Base-by-base conservation (phyloP, 1,140 invertebrate genomes). In the Pseudomyrmex dendroicus region DNA sequence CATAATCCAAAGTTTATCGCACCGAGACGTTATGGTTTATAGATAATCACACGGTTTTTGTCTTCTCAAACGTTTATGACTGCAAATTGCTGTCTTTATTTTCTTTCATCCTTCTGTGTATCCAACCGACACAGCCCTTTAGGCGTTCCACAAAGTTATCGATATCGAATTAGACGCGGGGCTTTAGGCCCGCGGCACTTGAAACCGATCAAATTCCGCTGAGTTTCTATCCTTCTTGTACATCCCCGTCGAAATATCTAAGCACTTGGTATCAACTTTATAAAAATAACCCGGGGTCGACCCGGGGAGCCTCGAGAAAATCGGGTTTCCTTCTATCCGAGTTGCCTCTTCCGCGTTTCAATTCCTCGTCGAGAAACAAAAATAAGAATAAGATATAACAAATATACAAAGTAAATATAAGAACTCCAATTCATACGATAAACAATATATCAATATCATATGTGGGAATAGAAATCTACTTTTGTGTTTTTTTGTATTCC, bases 261-360 rank as follows among this genome's bases (percentile, higher is more conserved):
- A 35, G 66, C 56, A n/a, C 46, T 20, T 50, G 35, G 35, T 80
- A 80, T 80, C 56, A 64, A 80, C 44, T 72, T 72, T 80, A 66
- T 22, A 54, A 80, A 80, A 80, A 80, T 80, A 80, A 70, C 76
- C 17, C 46, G 9, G 22, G 54, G 54, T 80, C 76, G 66, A 72
- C 15, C 48, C 20, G 20, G 20, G 35, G 20, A 80, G 54, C 66
- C 66, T 80, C 76, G 66, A 80, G 76, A 80, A 80, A 80, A 80
- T 80, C 66, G 63, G 50, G 76, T 80, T 57, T 4, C n/a, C 76
- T 20, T 63, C 20, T 35, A 35, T n/a, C 20, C 70, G n/a, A 35
- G 35, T 46, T 63, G 35, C 20, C 20, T 54, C 15, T 5, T 25
- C 25, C 25, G 3, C 0, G 25, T 25, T 25, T 25, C 22, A 25